Conservation (phyloP, 92 coral and sea anemone genomes). For the Diadumene lineata region DNA sequence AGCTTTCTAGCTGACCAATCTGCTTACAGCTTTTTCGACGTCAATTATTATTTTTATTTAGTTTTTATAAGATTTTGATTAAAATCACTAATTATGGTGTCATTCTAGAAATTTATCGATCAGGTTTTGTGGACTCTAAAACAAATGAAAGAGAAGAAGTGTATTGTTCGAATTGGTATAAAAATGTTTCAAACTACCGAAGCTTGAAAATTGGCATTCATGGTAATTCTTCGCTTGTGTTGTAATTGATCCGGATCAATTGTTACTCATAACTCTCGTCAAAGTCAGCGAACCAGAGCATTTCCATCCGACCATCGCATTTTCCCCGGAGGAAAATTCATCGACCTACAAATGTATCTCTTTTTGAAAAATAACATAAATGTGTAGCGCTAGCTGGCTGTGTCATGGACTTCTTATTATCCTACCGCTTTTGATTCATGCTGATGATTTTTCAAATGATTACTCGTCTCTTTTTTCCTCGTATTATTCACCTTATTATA, state of each 20-base stretch:
- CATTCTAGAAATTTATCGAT: too few relatives aligned
- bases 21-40: background rate
- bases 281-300: constrained; percentile 7
- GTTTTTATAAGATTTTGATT: too few relatives aligned
- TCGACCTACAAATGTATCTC: background rate
- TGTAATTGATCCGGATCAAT: constrained; percentile 22
- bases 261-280: background rate
- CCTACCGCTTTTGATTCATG: constrained; percentile 12
- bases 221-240: constrained; percentile 20
- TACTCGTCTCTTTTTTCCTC: background rate
- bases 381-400: constrained; percentile 17
- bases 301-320: background rate
- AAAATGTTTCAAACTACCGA: too few relatives aligned
- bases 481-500: constrained; percentile 30
- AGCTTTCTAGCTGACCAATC: background rate
- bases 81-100: too few relatives aligned
- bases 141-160: too few relatives aligned
- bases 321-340: background rate
- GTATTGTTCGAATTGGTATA: background rate
- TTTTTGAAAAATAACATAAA: background rate
- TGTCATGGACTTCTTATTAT: constrained; percentile 18
- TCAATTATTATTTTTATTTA: too few relatives aligned
- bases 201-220: too few relatives aligned
- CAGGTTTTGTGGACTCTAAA: too few relatives aligned
- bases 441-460: background rate